Evolutionary conservation across 2,113 vertebrate genomes (phyloP), one percentile per base, ranked within the genome.

Genomic region (Atlantisia rogersi): DNA sequence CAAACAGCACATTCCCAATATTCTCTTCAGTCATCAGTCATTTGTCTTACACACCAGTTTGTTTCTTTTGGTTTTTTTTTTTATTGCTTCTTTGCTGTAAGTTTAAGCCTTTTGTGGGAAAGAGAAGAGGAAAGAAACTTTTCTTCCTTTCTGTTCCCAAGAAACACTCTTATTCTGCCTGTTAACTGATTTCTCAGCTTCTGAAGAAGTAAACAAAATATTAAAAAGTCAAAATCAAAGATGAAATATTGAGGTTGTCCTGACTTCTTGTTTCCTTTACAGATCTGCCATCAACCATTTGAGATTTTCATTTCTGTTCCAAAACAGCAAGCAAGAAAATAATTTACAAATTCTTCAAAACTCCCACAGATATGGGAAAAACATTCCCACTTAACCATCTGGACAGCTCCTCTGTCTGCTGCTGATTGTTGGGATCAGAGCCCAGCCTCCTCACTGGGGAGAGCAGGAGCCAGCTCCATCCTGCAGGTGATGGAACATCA

Each of bases 271-370:
- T 64, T 94, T 85, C 52, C 48, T 86, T 76, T 88, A 46, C 67
- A 82, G 58, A 58, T 65, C 76, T 83, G 44, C 44, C 63, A 82
- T 35, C 39, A 79, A 48, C 25, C 25, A 86, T 56, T 62, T 73
- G 32, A 82, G 44, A 90, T 58, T 92, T 94, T 65, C 50, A 62
- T 83, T 93, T 81, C 68, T 88, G 31, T 90, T 94, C 82, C 86
- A 93, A 95, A 93, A 86, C n/a, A 80, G 14, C 29, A 88, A 76
- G 87, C 15, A 64, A 87, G 78, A 93, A 93, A 92, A 82, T 55
- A 6, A 67, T 77, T 80, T 93, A 88, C 55, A 83, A 77, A 82
- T 85, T 69, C 53, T 64, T 84, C 78, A 82, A 53, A 93, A 87
- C 82, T 95, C 84, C n/a, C 39, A 87, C 81, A 71, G 82, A 82